Conservation (phyloP, 2,888 invertebrate species). For the Gymnocheta viridis region DNA sequence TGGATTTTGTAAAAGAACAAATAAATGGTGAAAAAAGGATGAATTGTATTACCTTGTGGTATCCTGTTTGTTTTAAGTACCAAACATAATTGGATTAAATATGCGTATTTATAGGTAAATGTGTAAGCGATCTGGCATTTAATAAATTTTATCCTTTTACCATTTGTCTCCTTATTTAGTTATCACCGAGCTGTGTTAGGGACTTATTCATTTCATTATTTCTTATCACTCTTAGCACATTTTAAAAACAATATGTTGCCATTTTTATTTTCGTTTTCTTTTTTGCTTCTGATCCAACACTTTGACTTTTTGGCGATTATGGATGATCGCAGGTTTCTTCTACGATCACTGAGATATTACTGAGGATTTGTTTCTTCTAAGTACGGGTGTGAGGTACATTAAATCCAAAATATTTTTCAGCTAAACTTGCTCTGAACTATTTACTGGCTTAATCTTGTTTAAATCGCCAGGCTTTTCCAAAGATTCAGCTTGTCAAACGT, state of each 20-base stretch:
- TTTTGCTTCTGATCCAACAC: neutral
- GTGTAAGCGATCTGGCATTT: conserved; percentile 29
- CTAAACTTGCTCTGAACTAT: conserved; percentile 8
- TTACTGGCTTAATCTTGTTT: conserved; percentile 20
- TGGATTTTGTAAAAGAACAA: neutral
- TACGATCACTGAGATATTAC: neutral
- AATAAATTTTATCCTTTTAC: conserved; percentile 26
- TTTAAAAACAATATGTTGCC: neutral
- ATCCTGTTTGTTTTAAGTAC: conserved; percentile 59
- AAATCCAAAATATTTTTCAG: conserved; percentile 48
- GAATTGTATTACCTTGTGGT: conserved; percentile 18
- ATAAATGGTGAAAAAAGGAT: neutral
- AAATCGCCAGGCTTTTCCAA: neutral
- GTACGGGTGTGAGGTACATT: conserved; percentile 41
- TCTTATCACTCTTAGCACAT: neutral
- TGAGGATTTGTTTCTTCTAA: conserved; percentile 11
- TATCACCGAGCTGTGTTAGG: neutral
- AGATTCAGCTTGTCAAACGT: neutral
- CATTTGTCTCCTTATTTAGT: conserved; percentile 20
- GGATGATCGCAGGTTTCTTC: conserved; percentile 40
- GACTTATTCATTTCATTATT: neutral
- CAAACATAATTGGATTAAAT: conserved; percentile 70
- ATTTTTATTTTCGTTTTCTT: neutral
- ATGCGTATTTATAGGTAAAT: conserved; percentile 45
- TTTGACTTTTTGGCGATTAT: conserved; percentile 56